These are phyloP conservation scores for Elachura formosa DNA, from an alignment of 2,113 vertebrate species.

Conservation along the genomic window DNA sequence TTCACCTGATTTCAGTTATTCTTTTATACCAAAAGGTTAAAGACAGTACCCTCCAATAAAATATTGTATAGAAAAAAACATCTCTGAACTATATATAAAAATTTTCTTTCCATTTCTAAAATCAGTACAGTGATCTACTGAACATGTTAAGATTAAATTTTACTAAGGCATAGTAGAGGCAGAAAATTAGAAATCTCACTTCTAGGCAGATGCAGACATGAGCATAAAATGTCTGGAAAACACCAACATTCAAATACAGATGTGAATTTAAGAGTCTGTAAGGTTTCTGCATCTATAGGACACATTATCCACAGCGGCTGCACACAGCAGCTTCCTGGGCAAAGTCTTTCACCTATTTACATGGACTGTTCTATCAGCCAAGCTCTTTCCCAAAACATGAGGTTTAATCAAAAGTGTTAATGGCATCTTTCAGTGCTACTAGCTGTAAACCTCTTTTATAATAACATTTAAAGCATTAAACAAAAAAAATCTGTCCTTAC, in stretches of 20 bases:
- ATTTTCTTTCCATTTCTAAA: not conserved
- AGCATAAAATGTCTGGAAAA: not conserved
- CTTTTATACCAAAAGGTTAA: not conserved
- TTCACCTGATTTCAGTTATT: not conserved
- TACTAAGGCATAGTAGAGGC: not conserved
- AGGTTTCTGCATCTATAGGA: not conserved
- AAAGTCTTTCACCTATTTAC: constrained; percentile 30
- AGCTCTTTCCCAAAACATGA: not conserved
- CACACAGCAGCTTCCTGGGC: not conserved
- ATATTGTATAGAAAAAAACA: not conserved
- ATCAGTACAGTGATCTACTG: not conserved
- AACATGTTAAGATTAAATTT: not conserved
- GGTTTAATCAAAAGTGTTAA: constrained; percentile 41
- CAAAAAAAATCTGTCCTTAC: constrained; percentile 70
- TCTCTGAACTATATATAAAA: not conserved
- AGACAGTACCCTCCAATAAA: not conserved
- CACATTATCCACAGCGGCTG: not conserved
- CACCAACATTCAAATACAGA: not conserved
- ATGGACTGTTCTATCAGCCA: not conserved
- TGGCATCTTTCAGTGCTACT: constrained; percentile 13
- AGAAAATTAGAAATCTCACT: not conserved
- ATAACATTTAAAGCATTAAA: constrained; percentile 40
- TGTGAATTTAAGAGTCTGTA: not conserved
- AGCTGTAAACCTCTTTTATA: constrained; percentile 4
- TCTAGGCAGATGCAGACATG: not conserved